Conservation (phyloP, 2,888 invertebrate genomes). For the Tenthredo mesomela region DNA sequence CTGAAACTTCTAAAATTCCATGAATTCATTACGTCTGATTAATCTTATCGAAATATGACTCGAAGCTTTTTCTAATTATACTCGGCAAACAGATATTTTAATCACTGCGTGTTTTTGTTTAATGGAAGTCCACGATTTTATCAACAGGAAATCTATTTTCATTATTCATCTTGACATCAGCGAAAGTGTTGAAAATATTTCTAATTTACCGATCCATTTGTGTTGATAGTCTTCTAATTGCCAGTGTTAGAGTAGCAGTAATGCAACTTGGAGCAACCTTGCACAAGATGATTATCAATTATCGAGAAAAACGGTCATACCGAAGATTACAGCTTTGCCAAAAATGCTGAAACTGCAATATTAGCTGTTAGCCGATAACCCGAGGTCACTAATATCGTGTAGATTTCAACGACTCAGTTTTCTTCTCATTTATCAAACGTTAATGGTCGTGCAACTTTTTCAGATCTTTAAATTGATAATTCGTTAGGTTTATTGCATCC, state of each 20-base stretch:
- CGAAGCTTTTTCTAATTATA: background rate
- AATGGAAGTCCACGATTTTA: background rate
- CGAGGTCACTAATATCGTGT: background rate
- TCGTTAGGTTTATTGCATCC: background rate
- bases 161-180: background rate
- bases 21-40: background rate
- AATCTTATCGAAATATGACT: background rate
- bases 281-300: background rate
- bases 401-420: conserved; percentile 8
- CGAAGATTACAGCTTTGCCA: background rate
- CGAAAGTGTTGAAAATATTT: background rate
- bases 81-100: background rate
- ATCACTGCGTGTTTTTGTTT: background rate
- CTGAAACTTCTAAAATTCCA: conserved; percentile 8
- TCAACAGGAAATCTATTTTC: background rate
- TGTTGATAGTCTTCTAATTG: background rate
- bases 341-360: conserved; percentile 34
- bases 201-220: background rate
- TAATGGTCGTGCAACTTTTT: background rate
- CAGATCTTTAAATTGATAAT: conserved; percentile 10
- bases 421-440: background rate
- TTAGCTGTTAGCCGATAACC: conserved; percentile 21
- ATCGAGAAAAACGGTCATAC: background rate
- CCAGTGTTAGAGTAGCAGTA: background rate
- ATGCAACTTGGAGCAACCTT: background rate